Conservation (phyloP, 2,113 vertebrate genomes). For the Brachirus orientalis region DNA sequence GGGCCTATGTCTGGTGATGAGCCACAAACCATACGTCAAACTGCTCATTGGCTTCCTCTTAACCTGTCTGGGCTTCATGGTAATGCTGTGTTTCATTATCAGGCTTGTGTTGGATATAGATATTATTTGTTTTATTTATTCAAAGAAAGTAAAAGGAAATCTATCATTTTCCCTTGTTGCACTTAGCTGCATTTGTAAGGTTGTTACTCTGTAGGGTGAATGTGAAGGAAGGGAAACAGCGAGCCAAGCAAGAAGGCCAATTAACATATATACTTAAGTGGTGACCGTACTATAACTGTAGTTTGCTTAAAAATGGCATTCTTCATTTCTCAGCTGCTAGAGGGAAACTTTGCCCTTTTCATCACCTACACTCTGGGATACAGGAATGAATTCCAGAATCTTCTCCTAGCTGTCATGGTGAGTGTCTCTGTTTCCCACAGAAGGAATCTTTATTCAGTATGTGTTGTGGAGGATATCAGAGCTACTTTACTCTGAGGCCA, state of each 20-base stretch:
- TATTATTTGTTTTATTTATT: background rate
- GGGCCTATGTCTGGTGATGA: constrained; percentile 89
- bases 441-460: background rate
- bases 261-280: too few relatives aligned
- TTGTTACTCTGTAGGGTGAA: too few relatives aligned
- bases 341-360: constrained; percentile 97
- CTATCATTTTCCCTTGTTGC: too few relatives aligned
- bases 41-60: constrained; percentile 94
- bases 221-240: too few relatives aligned
- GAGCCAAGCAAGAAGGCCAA: too few relatives aligned
- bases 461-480: background rate
- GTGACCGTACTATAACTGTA: too few relatives aligned
- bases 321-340: constrained; percentile 85
- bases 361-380: constrained; percentile 92
- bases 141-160: background rate
- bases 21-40: constrained; percentile 89
- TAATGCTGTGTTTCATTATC: constrained; percentile 56
- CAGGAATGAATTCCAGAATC: constrained; percentile 91
- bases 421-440: constrained; percentile 36
- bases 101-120: background rate
- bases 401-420: constrained; percentile 96
- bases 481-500: too few relatives aligned
- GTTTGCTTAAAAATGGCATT: background rate
- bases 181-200: too few relatives aligned
- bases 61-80: constrained; percentile 95